Evolutionary conservation across 2,888 invertebrate species (phyloP), one percentile per base, ranked within the genome.

Genomic region (Eurytoma adleriae): DNA sequence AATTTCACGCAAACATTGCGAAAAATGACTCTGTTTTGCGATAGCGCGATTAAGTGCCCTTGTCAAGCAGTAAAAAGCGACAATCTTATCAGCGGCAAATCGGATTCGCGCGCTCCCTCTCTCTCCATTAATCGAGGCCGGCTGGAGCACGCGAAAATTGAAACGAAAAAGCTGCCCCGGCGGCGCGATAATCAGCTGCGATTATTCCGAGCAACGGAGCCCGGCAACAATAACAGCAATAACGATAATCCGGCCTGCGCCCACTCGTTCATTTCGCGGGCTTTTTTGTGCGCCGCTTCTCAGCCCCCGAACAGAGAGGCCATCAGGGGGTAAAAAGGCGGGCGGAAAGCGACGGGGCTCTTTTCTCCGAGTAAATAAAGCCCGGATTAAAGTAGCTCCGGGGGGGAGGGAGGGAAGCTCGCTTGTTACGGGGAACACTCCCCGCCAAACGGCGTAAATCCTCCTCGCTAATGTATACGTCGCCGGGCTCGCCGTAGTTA

Each of bases 401-500:
- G 14, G 14, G 13, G 3, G 27, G 27, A 27, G 27, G 27, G 40
- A 4, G 40, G 1, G 40, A 10, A 10, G 40, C 7, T 7, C 64
- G 30, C 40, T 64, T 64, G 64, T 64, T 64, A 69, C 30, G 56
- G 56, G 27, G n/a, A 18, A 14, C 54, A 62, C 62, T 62, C 62
- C 27, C 18, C 27, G 69, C 69, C 54, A 69, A 68, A 69, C 50
- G 69, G 30, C 69, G 56, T 69, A 69, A 69, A 69, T 69, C 56
- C 56, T 56, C n/a, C 27, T 13, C 69, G 69, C 24, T 69, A 69
- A 69, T 69, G 56, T 56, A 56, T 50, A 50, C 56, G 54, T 40
- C 40, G 40, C 40, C 40, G 7, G 40, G 40, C 40, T 10, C 40
- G 1, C 7, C 10, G 40, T 1, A 24, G 40, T 10, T 10, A 40